Conservation (phyloP, 2,888 invertebrate genomes). For the Pasiphila rectangulata region DNA sequence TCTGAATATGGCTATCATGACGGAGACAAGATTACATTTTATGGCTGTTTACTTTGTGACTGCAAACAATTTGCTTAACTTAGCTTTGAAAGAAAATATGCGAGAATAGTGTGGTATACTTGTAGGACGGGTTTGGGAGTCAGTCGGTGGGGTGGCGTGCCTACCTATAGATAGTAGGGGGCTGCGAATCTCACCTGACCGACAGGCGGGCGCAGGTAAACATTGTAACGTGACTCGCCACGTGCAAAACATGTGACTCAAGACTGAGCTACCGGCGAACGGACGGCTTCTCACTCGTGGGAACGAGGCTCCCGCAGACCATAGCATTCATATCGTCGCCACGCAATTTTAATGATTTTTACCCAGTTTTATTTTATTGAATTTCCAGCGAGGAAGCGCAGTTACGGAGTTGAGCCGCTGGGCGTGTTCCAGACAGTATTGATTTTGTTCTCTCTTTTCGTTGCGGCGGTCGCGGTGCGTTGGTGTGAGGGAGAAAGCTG, state of each 20-base stretch:
- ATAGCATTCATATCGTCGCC: slow-evolving; percentile 48
- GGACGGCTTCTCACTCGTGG: not conserved
- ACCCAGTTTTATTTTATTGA: slow-evolving; percentile 77
- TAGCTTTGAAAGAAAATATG: slow-evolving; percentile 30
- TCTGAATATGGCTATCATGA: slow-evolving; percentile 62
- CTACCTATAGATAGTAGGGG: slow-evolving; percentile 44
- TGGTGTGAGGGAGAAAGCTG: slow-evolving; percentile 56
- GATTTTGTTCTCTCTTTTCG: slow-evolving; percentile 71
- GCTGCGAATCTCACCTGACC: slow-evolving; percentile 68
- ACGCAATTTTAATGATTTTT: slow-evolving; percentile 73
- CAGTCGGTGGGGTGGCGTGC: slow-evolving; percentile 33
- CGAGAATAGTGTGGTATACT: slow-evolving; percentile 32
- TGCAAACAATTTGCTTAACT: slow-evolving; percentile 47
- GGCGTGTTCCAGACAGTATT: slow-evolving; percentile 79
- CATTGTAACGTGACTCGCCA: slow-evolving; percentile 76
- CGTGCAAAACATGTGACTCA: slow-evolving; percentile 69
- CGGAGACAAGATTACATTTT: slow-evolving; percentile 55
- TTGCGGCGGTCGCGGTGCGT: slow-evolving; percentile 44
- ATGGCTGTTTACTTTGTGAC: slow-evolving; percentile 44
- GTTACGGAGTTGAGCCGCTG: slow-evolving; percentile 73
- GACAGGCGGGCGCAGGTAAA: slow-evolving; percentile 73
- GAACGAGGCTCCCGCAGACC: slow-evolving; percentile 27
- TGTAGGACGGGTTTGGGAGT: slow-evolving; percentile 38
- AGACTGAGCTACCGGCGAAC: not conserved
- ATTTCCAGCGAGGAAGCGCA: slow-evolving; percentile 78